Percentiles rank a stretch among this genome's conserved stretches.
phyloP scores from a whole-genome alignment of 1,140 invertebrate species.

The Acromyrmex charruanus region DNA sequence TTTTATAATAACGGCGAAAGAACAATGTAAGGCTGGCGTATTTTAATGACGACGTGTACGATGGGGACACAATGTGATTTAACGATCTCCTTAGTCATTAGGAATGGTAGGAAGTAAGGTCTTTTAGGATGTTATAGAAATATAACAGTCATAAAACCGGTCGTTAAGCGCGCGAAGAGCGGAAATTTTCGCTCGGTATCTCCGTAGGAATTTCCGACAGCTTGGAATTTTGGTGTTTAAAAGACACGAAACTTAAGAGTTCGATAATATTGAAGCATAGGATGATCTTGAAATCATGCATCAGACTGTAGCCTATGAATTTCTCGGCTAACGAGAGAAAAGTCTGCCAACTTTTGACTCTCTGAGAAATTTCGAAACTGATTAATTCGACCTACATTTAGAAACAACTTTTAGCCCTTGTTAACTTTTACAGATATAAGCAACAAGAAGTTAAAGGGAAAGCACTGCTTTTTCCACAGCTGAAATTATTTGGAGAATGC shows the following conservation, averaged over 20 bases:
- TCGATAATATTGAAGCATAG: neutral
- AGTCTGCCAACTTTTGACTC: neutral
- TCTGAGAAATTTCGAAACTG: neutral
- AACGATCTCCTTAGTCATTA: conserved; percentile 28
- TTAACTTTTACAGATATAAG: neutral
- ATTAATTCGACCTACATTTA: conserved; percentile 5
- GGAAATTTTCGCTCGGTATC: conserved; percentile 42
- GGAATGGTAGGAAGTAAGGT: conserved; percentile 7
- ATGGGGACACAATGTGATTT: conserved; percentile 24
- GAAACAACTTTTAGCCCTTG: neutral
- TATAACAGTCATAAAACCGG: conserved; percentile 47
- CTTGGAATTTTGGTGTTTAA: conserved; percentile 19
- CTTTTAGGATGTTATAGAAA: conserved; percentile 30
- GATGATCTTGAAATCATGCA: conserved; percentile 23
- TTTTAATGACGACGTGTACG: conserved; percentile 32
- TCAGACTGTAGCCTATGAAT: neutral
- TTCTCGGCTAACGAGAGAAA: conserved; percentile 35
- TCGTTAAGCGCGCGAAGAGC: conserved; percentile 46
- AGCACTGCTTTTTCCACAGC: neutral
- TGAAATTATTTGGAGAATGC: neutral
- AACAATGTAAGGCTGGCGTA: neutral
- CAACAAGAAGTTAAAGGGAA: neutral
- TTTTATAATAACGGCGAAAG: neutral
- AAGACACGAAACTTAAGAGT: conserved; percentile 21
- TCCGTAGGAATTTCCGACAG: conserved; percentile 36